Percentiles rank a stretch among this genome's conserved stretches.
Conservation (phyloP, 2,113 vertebrate species). For the Nesogale talazaci region DNA sequence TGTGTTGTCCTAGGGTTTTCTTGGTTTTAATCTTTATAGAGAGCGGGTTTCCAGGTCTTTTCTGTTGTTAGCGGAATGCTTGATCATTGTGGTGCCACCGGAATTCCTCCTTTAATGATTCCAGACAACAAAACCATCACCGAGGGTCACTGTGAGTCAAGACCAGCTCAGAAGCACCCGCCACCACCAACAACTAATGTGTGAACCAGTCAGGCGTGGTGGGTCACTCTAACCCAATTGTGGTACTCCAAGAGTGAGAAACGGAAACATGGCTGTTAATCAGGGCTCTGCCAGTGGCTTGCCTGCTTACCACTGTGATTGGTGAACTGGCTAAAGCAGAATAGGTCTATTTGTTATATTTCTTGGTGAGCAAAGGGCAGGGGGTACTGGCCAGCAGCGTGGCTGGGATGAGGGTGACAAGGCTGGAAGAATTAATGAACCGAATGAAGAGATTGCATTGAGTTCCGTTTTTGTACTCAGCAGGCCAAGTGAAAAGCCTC, state of each 20-base stretch:
- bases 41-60: neutral
- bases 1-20: neutral
- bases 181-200: neutral
- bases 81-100: neutral
- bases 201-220: accelerated
- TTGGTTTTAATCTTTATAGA: neutral
- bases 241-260: neutral
- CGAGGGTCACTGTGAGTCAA: neutral
- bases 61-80: neutral
- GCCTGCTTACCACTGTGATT: neutral
- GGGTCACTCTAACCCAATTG: too few species aligned
- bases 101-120: neutral
- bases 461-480: neutral
- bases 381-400: neutral
- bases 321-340: neutral
- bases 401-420: neutral
- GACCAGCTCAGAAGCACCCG: neutral
- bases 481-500: neutral
- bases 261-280: neutral
- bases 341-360: neutral
- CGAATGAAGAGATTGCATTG: accelerated
- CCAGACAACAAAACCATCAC: too few species aligned
- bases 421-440: neutral
- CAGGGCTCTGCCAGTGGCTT: too few species aligned
- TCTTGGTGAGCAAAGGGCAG: neutral